Base-by-base conservation (phyloP, 2,797 vertebrate species). In the Phoebastria nigripes region DNA sequence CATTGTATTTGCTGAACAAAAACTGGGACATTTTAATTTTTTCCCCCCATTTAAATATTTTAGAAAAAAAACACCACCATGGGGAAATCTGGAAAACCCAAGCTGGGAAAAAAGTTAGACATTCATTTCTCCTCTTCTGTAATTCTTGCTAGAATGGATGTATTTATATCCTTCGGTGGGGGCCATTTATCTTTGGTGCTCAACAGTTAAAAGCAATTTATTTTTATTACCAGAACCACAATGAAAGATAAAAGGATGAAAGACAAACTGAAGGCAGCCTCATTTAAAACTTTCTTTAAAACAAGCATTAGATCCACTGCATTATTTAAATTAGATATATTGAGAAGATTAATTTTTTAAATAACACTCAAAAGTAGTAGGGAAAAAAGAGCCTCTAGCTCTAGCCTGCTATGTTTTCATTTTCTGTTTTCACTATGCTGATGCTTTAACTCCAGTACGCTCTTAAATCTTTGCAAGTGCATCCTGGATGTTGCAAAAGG, bases 91-190 rank as follows among this genome's bases (percentile, higher is more conserved):
- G 4, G 49, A 78, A 87, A 89, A 37, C 6, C 18, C 22, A 2
- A 54, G 10, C 17, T 42, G 24, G 10, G 22, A 15, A 16, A 14
- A 12, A 47, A 51, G 19, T 44, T 11, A 47, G 5, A 3, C 3
- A 29, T 35, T 70, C 0, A 21, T 51, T 63, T 79, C 13, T 62
- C 41, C 31, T 42, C 6, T 58, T 47, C 8, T 1, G 1, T 9
- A 71, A 46, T 37, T 9, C 10, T 47, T 44, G 7, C 26, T 56
- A 52, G 65, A 91, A 79, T 21, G 0, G 35, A 55, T 56, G 2
- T 41, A 17, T 39, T 81, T 82, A 12, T 46, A 31, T 37, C 10
- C 35, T 80, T 85, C 58, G 8, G 2, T 71, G n/a, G 15, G 6
- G 63, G 41, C 2, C 7, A 37, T 47, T 82, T 55, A 13, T 28